Evolutionary conservation across 2,888 invertebrate species (phyloP), one percentile per base, ranked within the genome.

Genomic region (Pharmacophagus antenor): DNA sequence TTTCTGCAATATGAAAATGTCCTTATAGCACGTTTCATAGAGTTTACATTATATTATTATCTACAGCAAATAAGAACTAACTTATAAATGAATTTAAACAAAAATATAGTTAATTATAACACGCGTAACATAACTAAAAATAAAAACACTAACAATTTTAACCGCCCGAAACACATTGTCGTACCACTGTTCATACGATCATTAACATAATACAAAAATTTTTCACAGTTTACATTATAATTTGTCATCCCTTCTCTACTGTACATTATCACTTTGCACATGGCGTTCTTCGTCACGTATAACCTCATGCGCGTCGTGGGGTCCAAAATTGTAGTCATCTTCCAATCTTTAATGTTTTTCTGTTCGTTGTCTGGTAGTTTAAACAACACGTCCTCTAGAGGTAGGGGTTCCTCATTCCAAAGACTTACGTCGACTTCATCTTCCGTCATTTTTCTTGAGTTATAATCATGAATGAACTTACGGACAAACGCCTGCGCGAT

Each of bases 261-360:
- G 64, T 84, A 86, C 85, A 89, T 86, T 10, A 89, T 73, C 1
- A 90, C 67, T 58, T 76, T 79, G 52, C 89, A 90, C 50, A 78
- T 77, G 0, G 89, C 89, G 12, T 79, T 75, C 55, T 76, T 76
- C 6, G 79, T 77, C 1, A 90, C 83, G 55, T 90, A 90, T n/a
- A 88, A 50, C 20, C 88, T 73, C 70, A 77, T 79, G 44, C 65
- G 76, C 0, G 80, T 87, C 0, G 70, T 79, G 0, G 88, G 84
- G 61, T 90, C 89, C 71, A 80, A 53, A 0, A 88, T 65, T 0
- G 88, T 88, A 0, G 84, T 79, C 15, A 75, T 64, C 63, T 78
- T 81, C 86, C 88, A 88, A 63, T 86, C 84, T 62, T 78, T 80
- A 2, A 83, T 69, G 0, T 70, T 68, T 18, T 65, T 74, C 27